These are phyloP conservation scores for Typhlichthys eigenmanni DNA, from an alignment of 2,797 vertebrate species.

Conservation along the genomic window DNA sequence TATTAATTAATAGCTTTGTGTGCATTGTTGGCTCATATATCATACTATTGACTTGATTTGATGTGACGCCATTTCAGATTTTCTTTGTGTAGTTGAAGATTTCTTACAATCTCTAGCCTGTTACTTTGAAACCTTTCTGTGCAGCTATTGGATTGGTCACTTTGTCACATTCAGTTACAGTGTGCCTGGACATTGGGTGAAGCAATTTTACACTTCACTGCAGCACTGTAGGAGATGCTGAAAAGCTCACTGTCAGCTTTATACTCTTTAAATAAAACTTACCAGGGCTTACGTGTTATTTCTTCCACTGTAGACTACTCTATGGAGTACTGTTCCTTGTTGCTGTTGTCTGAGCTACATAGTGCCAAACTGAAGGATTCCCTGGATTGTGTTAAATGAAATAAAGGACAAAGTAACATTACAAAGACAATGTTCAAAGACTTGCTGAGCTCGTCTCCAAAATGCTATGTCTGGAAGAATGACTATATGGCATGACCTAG, in stretches of 20 bases:
- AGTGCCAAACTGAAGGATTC: background rate
- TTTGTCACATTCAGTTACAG: conserved; percentile 45
- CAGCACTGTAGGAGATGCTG: conserved; percentile 1
- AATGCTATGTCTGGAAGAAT: background rate
- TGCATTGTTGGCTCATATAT: conserved; percentile 3
- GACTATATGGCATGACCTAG: background rate
- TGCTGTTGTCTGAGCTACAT: background rate
- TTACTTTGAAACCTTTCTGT: conserved; percentile 18
- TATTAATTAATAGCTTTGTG: conserved; percentile 33
- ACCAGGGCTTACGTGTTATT: conserved; percentile 5
- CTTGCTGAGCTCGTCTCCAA: background rate
- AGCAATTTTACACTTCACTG: conserved; percentile 28
- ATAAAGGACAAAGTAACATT: background rate
- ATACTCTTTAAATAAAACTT: conserved; percentile 12
- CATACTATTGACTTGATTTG: conserved; percentile 9
- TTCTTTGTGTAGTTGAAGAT: background rate
- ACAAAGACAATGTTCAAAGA: background rate
- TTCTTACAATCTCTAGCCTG: conserved; percentile 4
- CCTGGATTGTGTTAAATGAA: background rate
- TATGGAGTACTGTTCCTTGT: background rate
- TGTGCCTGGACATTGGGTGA: background rate
- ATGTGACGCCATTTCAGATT: background rate
- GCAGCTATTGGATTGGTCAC: conserved; percentile 28
- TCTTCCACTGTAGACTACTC: background rate
- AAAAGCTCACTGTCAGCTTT: conserved; percentile 22